A percentile compares a stretch with the other conserved stretches of the same genome.
These are phyloP conservation scores for Caloenas nicobarica DNA, from an alignment of 2,113 vertebrate species.

Conservation along the genomic window DNA sequence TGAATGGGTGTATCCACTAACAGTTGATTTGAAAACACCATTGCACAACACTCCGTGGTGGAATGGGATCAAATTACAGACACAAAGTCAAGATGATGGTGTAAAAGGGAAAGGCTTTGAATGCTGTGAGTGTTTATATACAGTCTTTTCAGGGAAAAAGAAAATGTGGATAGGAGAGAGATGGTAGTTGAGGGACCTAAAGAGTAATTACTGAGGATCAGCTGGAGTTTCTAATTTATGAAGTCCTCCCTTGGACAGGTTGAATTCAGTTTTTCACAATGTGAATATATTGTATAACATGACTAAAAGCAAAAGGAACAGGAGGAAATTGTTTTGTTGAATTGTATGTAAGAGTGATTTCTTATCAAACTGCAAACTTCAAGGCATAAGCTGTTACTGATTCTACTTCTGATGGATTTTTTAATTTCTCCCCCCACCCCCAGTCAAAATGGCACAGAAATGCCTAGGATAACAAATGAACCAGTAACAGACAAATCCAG, in stretches of 20 bases:
- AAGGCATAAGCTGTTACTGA: background rate
- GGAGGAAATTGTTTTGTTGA: background rate
- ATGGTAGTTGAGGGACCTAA: background rate
- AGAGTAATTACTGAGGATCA: background rate
- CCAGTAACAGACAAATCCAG: background rate
- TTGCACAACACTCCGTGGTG: background rate
- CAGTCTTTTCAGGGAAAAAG: background rate
- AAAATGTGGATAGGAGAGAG: background rate
- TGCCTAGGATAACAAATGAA: background rate
- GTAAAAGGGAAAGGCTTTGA: background rate
- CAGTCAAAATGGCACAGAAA: background rate
- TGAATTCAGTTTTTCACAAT: background rate
- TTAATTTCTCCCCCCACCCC: no score
- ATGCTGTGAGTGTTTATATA: background rate
- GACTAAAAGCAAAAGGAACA: background rate
- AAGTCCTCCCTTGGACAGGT: background rate
- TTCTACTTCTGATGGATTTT: background rate
- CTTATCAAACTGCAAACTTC: background rate
- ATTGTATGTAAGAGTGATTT: rapidly evolving
- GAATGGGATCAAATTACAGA: background rate
- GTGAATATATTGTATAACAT: background rate
- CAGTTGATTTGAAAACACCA: background rate
- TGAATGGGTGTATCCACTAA: background rate
- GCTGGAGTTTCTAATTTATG: background rate
- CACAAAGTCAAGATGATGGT: background rate